Base-by-base conservation (phyloP, 2,113 vertebrate species). In the Agelaius tricolor region DNA sequence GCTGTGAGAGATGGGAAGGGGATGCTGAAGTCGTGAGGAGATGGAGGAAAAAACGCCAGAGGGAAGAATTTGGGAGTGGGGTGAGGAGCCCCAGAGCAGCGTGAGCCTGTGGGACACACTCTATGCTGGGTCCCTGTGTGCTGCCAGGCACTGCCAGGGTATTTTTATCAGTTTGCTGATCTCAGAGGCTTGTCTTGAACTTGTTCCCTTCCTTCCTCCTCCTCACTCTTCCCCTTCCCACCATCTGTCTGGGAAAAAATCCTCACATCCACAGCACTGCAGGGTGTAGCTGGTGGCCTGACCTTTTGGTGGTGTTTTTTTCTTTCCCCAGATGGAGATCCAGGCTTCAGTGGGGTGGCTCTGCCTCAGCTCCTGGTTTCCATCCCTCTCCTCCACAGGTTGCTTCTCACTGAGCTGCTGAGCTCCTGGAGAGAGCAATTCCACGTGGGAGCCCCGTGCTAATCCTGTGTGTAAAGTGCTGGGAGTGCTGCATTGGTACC, bases 221-320 rank as follows among this genome's bases (percentile, higher is more conserved):
- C 84, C 84, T 91, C 19, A 2, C 46, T 90, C 54, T 90, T 91
- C 52, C 67, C 31, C 28, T 92, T 95, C 81, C 84, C 35, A 43
- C 94, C 91, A 95, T 95, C 95, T 95, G 93, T 66, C 80, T 83
- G 80, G 90, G 88, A 93, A 68, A 68, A 58, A 92, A 46, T 3
- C 2, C 46, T 81, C 28, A 18, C 63, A 13, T 76, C 66, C 47
- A 3, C 59, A 15, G 74, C 1, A 0, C 82, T 1, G 44, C 6
- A 3, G 92, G 92, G 59, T 12, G 30, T 51, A 72, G 79, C 75
- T 72, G 67, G 18, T 54, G 49, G 49, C 82, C 35, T 66, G 83
- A 90, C 95, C 92, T 90, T 94, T 90, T 58, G 67, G 35, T 5
- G 0, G 22, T 35, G 51, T 33, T 49, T 55, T 47, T 27, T 46